A percentile compares a stretch with the other conserved stretches of the same genome.
Conservation (phyloP, 1,140 invertebrate genomes). For the Mamestra configurata region DNA sequence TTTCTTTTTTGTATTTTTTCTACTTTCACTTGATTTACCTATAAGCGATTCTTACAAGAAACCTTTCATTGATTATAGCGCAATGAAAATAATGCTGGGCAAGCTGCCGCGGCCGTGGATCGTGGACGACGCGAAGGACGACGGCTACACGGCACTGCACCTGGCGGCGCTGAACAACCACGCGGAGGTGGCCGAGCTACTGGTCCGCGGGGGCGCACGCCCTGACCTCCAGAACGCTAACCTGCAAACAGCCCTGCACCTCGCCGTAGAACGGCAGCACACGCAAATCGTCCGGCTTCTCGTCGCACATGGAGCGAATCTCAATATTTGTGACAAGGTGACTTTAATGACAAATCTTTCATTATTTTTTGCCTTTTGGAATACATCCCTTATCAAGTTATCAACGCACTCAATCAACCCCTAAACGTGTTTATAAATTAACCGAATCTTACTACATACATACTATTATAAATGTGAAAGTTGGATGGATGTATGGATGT, state of each 20-base stretch:
- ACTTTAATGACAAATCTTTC: not conserved
- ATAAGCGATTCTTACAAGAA: not conserved
- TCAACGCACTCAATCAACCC: too few species aligned
- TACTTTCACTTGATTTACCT: too few species aligned
- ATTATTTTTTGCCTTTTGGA: not conserved
- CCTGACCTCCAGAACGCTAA: conserved; percentile 98
- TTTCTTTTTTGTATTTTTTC: too few species aligned
- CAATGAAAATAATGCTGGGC: conserved; percentile 97
- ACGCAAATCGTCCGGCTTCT: conserved; percentile 97
- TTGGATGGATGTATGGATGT: too few species aligned
- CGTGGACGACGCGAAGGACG: conserved; percentile 99
- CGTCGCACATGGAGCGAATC: conserved; percentile 96
- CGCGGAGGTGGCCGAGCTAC: conserved; percentile 97
- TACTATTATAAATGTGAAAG: too few species aligned
- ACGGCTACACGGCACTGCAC: conserved; percentile 98
- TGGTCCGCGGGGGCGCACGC: conserved; percentile 96
- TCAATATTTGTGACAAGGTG: conserved; percentile 97
- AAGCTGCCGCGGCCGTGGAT: conserved; percentile 98
- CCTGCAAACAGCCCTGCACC: conserved; percentile 98
- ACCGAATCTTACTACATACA: too few species aligned
- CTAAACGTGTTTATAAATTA: too few species aligned
- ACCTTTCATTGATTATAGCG: conserved; percentile 90
- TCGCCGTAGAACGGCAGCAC: conserved; percentile 98
- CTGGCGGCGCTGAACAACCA: conserved; percentile 99
- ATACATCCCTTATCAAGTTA: too few species aligned